Evolutionary conservation across 2,888 invertebrate species (phyloP).

Genomic region (Luffia ferchaultella): DNA sequence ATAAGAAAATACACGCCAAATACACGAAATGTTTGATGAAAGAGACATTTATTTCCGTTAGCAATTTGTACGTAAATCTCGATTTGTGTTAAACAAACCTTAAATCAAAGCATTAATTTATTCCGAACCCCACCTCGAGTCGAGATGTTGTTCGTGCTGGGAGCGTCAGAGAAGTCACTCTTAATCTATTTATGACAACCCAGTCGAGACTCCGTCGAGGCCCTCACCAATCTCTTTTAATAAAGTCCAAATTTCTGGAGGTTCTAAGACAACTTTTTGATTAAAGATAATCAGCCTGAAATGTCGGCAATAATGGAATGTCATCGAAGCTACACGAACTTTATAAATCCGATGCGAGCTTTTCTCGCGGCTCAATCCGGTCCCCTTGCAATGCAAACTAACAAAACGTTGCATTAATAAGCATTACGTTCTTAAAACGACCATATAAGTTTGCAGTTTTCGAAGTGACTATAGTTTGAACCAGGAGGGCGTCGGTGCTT

Average conservation of each 20-base stretch:
- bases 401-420: conserved; percentile 53
- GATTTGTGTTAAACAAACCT: background rate
- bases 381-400: too few species aligned
- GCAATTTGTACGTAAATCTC: background rate
- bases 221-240: conserved; percentile 51
- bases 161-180: background rate
- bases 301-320: conserved; percentile 48
- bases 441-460: conserved; percentile 43
- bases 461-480: conserved; percentile 58
- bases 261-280: conserved; percentile 54
- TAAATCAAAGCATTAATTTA: background rate
- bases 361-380: background rate
- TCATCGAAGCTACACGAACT: conserved; percentile 24
- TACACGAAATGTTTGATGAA: too few species aligned
- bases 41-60: background rate
- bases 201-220: conserved; percentile 38
- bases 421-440: conserved; percentile 38
- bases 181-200: conserved; percentile 44
- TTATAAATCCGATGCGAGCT: background rate
- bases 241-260: conserved; percentile 44
- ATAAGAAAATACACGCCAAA: too few species aligned
- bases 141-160: background rate
- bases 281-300: conserved; percentile 56
- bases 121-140: background rate
- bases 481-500: conserved; percentile 30